Percentiles rank a stretch among this genome's conserved stretches.
Conservation (phyloP, 2,797 vertebrate species). For the Danio aesculapii region DNA sequence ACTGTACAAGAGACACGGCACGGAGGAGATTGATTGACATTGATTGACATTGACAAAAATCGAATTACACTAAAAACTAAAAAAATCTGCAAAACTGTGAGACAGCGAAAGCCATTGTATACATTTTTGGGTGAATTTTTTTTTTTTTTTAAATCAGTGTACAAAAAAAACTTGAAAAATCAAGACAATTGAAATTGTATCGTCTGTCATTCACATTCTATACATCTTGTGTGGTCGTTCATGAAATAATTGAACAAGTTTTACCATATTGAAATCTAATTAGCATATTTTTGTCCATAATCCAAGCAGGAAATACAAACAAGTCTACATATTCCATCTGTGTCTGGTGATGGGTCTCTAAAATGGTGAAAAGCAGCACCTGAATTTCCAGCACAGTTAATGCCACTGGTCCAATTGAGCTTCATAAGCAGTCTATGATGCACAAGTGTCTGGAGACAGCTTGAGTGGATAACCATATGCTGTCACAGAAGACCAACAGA, state of each 20-base stretch:
- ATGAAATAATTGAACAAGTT: not conserved
- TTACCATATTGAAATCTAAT: not conserved
- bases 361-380: constrained; percentile 19
- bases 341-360: not conserved
- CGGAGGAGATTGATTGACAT: too few relatives aligned
- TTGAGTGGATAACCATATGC: constrained; percentile 85
- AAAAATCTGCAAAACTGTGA: too few relatives aligned
- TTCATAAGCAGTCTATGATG: constrained; percentile 60
- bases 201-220: too few relatives aligned
- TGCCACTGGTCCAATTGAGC: constrained; percentile 28
- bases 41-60: too few relatives aligned
- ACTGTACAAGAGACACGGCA: too few relatives aligned
- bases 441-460: constrained; percentile 72
- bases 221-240: too few relatives aligned
- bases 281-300: not conserved
- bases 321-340: not conserved
- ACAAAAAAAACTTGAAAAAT: too few relatives aligned
- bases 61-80: too few relatives aligned
- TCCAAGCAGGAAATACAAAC: not conserved
- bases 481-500: constrained; percentile 80
- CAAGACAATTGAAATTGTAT: too few relatives aligned
- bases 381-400: constrained; percentile 20
- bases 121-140: too few relatives aligned
- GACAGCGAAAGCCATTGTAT: too few relatives aligned
- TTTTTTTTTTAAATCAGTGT: too few relatives aligned